Conservation (phyloP, 2,888 invertebrate species). For the Pasiphila rectangulata region DNA sequence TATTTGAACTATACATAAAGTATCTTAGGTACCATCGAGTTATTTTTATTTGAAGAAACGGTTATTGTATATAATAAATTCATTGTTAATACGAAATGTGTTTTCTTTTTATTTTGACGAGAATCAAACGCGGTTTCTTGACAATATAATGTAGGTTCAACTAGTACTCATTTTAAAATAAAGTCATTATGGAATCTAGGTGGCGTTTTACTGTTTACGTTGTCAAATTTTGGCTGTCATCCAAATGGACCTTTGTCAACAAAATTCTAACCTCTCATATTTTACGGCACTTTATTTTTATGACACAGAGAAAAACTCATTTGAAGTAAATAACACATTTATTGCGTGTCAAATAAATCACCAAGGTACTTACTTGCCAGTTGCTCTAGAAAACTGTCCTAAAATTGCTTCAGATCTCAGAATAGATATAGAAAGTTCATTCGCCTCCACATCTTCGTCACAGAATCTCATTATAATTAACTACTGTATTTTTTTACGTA, state of each 20-base stretch:
- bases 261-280: slow-evolving; percentile 26
- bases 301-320: slow-evolving; percentile 10
- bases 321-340: slow-evolving; percentile 4
- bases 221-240: slow-evolving; percentile 36
- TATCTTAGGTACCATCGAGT: too few species aligned
- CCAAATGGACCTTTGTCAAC: slow-evolving; percentile 42
- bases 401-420: slow-evolving; percentile 8
- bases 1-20: too few species aligned
- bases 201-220: slow-evolving; percentile 39
- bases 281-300: slow-evolving; percentile 11
- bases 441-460: slow-evolving; percentile 1
- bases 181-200: slow-evolving; percentile 41
- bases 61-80: too few species aligned
- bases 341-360: slow-evolving; percentile 8
- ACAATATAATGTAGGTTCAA: not conserved
- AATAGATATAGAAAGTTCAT: slow-evolving; percentile 17
- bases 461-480: too few species aligned
- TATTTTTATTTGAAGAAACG: too few species aligned
- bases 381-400: slow-evolving; percentile 13
- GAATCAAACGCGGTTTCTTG: not conserved
- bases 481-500: too few species aligned
- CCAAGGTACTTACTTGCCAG: slow-evolving; percentile 1
- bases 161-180: slow-evolving; percentile 22
- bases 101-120: too few species aligned
- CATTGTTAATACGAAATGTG: too few species aligned